Percentiles rank a stretch among this genome's conserved stretches.
phyloP scores from a whole-genome alignment of 2,888 invertebrate genomes.

The Chouioia cunea region DNA sequence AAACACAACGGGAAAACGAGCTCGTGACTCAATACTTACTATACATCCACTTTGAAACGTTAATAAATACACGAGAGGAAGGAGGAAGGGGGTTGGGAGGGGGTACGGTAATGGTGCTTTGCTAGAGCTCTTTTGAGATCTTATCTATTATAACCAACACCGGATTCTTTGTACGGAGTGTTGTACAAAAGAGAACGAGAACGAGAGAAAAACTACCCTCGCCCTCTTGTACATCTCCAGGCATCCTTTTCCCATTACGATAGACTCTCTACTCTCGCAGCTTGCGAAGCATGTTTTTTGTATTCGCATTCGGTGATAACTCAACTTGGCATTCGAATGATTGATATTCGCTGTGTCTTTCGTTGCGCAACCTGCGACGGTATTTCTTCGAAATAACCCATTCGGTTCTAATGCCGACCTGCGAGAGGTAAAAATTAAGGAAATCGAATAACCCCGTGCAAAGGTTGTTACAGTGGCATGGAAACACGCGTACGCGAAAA shows the following conservation, averaged over 20 bases:
- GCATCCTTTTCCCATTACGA: neutral
- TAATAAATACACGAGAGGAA: slow-evolving; percentile 27
- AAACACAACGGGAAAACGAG: slow-evolving; percentile 9
- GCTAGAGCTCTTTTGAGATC: slow-evolving; percentile 26
- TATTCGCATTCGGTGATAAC: neutral
- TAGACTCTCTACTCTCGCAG: neutral
- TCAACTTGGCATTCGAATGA: slow-evolving; percentile 25
- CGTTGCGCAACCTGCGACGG: too few species aligned
- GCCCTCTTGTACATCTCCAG: neutral
- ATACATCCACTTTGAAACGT: slow-evolving; percentile 21
- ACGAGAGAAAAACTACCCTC: neutral
- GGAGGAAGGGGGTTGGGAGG: too few species aligned
- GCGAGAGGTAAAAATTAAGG: too few species aligned
- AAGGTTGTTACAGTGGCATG: too few species aligned
- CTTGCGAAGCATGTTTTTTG: neutral
- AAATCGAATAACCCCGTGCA: too few species aligned
- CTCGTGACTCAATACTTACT: slow-evolving; percentile 35
- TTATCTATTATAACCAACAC: slow-evolving; percentile 17
- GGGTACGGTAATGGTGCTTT: slow-evolving; percentile 14
- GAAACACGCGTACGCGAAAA: too few species aligned
- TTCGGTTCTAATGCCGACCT: too few species aligned
- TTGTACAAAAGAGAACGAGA: neutral
- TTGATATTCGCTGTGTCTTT: slow-evolving; percentile 7
- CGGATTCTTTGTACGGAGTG: slow-evolving; percentile 9
- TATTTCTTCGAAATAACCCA: too few species aligned